Evolutionary conservation across 1,140 invertebrate species (phyloP).

Genomic region (Cyclina sinensis): DNA sequence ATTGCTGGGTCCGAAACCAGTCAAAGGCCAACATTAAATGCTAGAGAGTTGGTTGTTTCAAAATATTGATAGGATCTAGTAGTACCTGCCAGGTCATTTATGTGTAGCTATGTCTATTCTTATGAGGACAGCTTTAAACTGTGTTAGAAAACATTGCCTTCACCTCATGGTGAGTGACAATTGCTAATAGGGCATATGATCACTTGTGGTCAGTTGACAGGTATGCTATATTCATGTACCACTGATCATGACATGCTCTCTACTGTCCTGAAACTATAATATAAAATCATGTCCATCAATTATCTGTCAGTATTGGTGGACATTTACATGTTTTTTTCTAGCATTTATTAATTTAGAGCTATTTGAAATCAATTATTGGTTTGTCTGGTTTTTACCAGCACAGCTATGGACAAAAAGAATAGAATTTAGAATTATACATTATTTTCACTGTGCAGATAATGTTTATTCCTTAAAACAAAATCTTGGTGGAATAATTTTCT

Average conservation of each 20-base stretch:
- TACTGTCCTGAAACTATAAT: neutral
- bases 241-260: neutral
- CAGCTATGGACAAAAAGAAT: too few relatives aligned
- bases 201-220: neutral
- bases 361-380: slow-evolving; percentile 4
- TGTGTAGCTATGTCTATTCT: neutral
- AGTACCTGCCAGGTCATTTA: neutral
- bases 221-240: neutral
- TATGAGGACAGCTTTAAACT: too few relatives aligned
- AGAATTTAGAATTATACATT: too few relatives aligned
- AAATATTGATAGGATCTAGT: too few relatives aligned
- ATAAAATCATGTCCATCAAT: slow-evolving; percentile 8
- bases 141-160: too few relatives aligned
- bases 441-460: too few relatives aligned
- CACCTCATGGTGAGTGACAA: neutral
- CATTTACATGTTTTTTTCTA: neutral
- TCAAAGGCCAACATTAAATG: too few relatives aligned
- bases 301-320: neutral
- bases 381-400: too few relatives aligned
- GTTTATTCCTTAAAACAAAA: too few relatives aligned
- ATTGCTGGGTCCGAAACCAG: too few relatives aligned
- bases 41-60: too few relatives aligned
- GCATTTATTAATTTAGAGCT: neutral
- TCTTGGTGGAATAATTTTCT: too few relatives aligned
- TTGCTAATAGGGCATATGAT: neutral